phyloP scores from a whole-genome alignment of 1,140 invertebrate species.

The Drosophila ficusphila region DNA sequence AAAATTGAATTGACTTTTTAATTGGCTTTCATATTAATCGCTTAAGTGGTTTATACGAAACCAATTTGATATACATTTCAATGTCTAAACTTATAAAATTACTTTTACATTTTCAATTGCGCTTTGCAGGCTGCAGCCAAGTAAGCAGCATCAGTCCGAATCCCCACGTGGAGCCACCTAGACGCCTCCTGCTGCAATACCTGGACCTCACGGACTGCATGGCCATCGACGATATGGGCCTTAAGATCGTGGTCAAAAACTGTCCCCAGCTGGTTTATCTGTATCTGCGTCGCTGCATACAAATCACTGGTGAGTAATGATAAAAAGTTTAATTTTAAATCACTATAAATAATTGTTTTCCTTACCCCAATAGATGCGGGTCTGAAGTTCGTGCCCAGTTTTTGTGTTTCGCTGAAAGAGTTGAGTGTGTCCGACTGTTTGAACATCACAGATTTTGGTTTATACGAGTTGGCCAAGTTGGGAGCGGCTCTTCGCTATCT shows the following conservation, averaged over 20 bases:
- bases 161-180: slow-evolving; percentile 87
- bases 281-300: slow-evolving; percentile 94
- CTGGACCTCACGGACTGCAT: slow-evolving; percentile 95
- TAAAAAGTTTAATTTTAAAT: background rate
- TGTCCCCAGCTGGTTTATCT: slow-evolving; percentile 94
- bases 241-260: slow-evolving; percentile 92
- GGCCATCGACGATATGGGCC: slow-evolving; percentile 91
- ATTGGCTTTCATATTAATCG: too few relatives aligned
- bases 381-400: slow-evolving; percentile 92
- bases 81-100: too few relatives aligned
- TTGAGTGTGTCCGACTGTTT: slow-evolving; percentile 95
- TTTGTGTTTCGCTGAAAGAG: slow-evolving; percentile 92
- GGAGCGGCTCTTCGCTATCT: slow-evolving; percentile 93
- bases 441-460: slow-evolving; percentile 94
- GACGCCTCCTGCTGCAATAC: slow-evolving; percentile 88
- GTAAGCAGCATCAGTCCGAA: slow-evolving; percentile 89
- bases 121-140: slow-evolving; percentile 87
- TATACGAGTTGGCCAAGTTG: slow-evolving; percentile 94
- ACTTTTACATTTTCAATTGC: background rate
- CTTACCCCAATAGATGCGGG: slow-evolving; percentile 86
- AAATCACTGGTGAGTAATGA: slow-evolving; percentile 90
- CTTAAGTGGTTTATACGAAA: too few relatives aligned
- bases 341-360: background rate
- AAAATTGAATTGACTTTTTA: too few relatives aligned
- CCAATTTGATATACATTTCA: too few relatives aligned